phyloP scores from a whole-genome alignment of 2,113 vertebrate genomes.

The Struthidea cinerea region DNA sequence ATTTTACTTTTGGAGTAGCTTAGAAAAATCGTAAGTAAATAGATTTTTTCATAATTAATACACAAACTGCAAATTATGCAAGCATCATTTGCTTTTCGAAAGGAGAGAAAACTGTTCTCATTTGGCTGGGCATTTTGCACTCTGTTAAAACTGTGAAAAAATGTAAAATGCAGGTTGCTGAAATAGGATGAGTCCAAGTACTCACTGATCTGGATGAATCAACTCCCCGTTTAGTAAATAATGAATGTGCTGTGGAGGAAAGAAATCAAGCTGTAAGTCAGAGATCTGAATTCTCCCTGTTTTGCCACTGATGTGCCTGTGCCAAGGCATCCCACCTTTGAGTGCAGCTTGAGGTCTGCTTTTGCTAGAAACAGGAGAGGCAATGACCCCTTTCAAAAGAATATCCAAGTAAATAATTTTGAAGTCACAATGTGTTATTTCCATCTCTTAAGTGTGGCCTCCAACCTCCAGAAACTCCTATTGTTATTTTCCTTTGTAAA shows the following conservation, averaged over 20 bases:
- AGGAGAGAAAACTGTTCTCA: neutral
- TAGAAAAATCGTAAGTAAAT: slow-evolving; percentile 34
- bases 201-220: neutral
- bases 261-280: neutral
- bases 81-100: neutral
- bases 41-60: slow-evolving; percentile 60
- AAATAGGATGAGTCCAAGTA: neutral
- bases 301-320: neutral
- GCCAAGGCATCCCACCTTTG: neutral
- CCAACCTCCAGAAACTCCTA: neutral
- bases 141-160: neutral
- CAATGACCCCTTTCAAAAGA: neutral
- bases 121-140: neutral
- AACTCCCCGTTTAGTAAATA: neutral
- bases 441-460: neutral
- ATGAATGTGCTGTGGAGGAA: neutral
- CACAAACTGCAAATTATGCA: slow-evolving; percentile 13
- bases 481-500: neutral
- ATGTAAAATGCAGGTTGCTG: neutral
- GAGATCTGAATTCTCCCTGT: neutral
- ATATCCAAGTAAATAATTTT: neutral
- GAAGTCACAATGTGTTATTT: neutral
- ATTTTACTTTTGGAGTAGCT: slow-evolving; percentile 43
- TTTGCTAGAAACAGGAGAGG: neutral
- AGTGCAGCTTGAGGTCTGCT: neutral